Evolutionary conservation across 2,113 vertebrate species (phyloP).

Genomic region (Arothron firmamentum): DNA sequence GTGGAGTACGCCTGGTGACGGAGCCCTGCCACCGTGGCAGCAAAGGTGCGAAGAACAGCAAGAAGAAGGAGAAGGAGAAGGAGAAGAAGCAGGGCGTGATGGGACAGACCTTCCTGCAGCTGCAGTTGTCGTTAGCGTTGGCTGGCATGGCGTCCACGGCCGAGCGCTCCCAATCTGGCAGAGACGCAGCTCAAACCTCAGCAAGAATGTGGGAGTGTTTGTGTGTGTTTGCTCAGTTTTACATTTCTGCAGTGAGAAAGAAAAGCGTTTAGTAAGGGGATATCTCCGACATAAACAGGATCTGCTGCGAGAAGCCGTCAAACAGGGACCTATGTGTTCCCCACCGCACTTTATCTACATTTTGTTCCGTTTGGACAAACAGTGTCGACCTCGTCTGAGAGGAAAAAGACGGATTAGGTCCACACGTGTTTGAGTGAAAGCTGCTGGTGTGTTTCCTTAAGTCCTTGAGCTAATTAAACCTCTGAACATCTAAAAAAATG

Average conservation of each 20-base stretch:
- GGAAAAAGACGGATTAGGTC: not conserved
- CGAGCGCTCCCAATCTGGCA: constrained; percentile 31
- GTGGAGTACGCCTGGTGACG: no score
- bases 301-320: not conserved
- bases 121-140: constrained; percentile 5
- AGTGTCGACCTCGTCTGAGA: not conserved
- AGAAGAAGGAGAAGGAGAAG: no score
- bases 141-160: constrained; percentile 39
- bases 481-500: no score
- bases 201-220: not conserved
- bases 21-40: no score
- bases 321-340: not conserved
- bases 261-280: not conserved
- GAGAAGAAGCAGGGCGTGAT: no score
- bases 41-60: no score
- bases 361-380: not conserved
- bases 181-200: constrained; percentile 24
- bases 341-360: not conserved
- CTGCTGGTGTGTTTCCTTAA: not conserved
- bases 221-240: not conserved
- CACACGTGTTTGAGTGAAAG: not conserved
- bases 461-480: no score
- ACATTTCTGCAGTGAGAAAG: constrained; percentile 1
- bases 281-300: not conserved
- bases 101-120: constrained; percentile 1